These are phyloP conservation scores for Pseudopodoces humilis DNA, from an alignment of 2,113 vertebrate genomes.

Conservation along the genomic window DNA sequence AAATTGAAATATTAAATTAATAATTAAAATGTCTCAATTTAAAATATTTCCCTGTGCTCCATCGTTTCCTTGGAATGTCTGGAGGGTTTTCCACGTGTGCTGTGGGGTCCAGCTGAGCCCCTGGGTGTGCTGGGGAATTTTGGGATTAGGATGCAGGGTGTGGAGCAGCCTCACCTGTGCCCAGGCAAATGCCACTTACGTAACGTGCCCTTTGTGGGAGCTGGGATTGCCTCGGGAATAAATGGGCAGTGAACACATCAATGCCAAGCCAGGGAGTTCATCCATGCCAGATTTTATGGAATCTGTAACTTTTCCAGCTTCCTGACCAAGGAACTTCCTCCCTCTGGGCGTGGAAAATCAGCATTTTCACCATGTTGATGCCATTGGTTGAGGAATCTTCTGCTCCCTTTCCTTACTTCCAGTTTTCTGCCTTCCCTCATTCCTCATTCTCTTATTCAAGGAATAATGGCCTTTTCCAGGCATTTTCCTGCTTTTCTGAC, in stretches of 20 bases:
- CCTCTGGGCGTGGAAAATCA: neutral
- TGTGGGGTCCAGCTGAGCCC: too few species aligned
- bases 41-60: neutral
- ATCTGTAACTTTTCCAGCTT: neutral
- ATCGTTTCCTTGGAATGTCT: neutral
- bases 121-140: neutral
- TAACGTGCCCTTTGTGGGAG: neutral
- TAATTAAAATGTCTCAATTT: neutral
- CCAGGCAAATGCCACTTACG: neutral
- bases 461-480: neutral
- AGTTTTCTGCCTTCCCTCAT: neutral
- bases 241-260: fast-evolving
- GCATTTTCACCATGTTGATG: neutral
- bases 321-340: neutral
- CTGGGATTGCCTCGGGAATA: neutral
- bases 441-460: neutral
- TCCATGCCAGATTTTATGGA: fast-evolving
- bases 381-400: neutral
- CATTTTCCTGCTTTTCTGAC: neutral
- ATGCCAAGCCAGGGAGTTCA: neutral
- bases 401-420: neutral
- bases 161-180: neutral
- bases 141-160: neutral
- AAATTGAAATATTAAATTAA: too few species aligned
- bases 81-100: neutral